phyloP scores from a whole-genome alignment of 2,113 vertebrate species.

The Microtus pennsylvanicus region DNA sequence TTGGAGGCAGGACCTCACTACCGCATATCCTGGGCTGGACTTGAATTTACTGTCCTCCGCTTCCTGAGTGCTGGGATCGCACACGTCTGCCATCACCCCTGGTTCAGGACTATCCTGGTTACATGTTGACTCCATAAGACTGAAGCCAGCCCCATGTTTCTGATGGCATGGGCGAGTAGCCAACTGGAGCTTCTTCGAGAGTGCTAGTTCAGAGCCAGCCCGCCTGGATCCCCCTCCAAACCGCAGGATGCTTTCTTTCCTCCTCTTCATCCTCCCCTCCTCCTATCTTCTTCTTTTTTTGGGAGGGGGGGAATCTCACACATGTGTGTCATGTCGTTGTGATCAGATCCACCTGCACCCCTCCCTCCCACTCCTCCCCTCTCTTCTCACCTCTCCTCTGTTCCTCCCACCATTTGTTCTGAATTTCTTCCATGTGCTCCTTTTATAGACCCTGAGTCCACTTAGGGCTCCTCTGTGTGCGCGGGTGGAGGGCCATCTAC shows the following conservation, averaged over 20 bases:
- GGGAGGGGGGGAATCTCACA: neutral
- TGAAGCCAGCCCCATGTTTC: rapidly evolving
- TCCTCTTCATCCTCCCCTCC: neutral
- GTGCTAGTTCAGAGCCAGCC: neutral
- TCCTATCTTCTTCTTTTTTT: neutral
- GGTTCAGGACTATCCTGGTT: too few species aligned
- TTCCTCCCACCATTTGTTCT: neutral
- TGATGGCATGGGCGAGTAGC: rapidly evolving
- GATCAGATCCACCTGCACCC: neutral
- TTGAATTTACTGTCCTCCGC: neutral
- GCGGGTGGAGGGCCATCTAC: neutral
- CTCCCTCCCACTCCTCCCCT: too few species aligned
- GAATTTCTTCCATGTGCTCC: too few species aligned
- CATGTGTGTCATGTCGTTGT: neutral
- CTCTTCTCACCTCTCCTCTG: neutral
- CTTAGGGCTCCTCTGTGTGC: neutral
- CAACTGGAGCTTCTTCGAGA: neutral
- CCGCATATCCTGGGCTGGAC: neutral
- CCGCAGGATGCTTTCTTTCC: neutral
- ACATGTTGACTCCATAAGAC: rapidly evolving
- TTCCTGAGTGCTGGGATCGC: neutral
- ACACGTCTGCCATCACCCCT: neutral
- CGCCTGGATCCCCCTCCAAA: neutral
- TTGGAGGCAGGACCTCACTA: neutral
- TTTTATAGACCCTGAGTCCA: neutral